Percentiles rank a stretch among this genome's conserved stretches.
phyloP scores from a whole-genome alignment of 2,888 invertebrate genomes.

The Rhingia rostrata region DNA sequence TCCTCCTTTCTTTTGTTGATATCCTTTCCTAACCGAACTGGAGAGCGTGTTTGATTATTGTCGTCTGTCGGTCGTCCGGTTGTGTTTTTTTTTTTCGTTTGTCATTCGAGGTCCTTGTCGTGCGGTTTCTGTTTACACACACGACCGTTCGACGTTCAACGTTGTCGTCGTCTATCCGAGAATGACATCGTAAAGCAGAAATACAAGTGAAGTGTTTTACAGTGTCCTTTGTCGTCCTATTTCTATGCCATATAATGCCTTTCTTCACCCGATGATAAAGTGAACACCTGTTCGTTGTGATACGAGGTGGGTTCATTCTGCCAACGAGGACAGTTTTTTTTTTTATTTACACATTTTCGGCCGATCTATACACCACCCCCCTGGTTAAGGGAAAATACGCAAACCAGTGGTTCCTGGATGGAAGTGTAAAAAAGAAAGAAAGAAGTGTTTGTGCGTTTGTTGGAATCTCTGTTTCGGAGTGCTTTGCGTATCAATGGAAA shows the following conservation, averaged over 20 bases:
- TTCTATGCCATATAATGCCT: conserved; percentile 12
- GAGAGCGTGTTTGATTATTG: conserved; percentile 25
- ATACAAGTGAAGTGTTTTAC: conserved; percentile 31
- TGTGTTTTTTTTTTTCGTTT: conserved; percentile 11
- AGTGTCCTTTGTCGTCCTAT: conserved; percentile 13
- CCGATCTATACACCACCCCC: conserved; percentile 23
- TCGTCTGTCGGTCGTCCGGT: conserved; percentile 36
- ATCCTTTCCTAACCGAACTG: not conserved
- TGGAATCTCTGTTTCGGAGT: conserved; percentile 34
- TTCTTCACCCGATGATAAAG: conserved; percentile 47
- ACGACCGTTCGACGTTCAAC: not conserved
- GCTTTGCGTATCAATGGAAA: conserved; percentile 58
- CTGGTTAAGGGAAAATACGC: not conserved
- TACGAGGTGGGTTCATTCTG: conserved; percentile 6
- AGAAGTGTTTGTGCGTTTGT: conserved; percentile 26
- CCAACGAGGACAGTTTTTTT: conserved; percentile 20
- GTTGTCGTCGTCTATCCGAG: not conserved
- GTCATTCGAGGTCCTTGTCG: conserved; percentile 4
- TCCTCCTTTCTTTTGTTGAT: conserved; percentile 43
- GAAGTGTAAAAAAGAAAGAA: not conserved
- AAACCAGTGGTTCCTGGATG: not conserved
- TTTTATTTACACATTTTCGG: conserved; percentile 24
- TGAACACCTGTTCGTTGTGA: conserved; percentile 63
- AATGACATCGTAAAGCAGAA: conserved; percentile 26
- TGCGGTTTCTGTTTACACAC: conserved; percentile 25